Conservation (phyloP, 2,888 invertebrate genomes). For the Leptura quadrifasciata region DNA sequence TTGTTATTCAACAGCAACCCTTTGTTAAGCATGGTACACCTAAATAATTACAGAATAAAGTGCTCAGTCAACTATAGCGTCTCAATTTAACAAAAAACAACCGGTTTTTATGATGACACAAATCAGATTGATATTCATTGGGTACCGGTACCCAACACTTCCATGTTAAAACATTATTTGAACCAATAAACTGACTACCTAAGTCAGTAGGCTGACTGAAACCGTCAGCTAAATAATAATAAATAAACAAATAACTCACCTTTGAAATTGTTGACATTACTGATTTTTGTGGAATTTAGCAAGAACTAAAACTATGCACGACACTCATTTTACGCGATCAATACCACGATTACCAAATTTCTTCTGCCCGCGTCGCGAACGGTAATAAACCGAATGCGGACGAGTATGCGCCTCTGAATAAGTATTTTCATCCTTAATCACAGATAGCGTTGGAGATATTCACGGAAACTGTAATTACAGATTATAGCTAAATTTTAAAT, state of each 20-base stretch:
- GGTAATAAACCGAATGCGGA: conserved; percentile 33
- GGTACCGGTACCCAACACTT: conserved; percentile 8
- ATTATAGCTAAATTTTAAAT: conserved; percentile 8
- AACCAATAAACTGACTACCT: neutral
- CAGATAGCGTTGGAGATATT: conserved; percentile 14
- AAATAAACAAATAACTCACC: conserved; percentile 37
- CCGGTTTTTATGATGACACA: conserved; percentile 39
- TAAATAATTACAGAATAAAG: conserved; percentile 13
- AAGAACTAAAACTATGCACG: conserved; percentile 37
- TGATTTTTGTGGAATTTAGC: conserved; percentile 28
- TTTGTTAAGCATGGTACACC: neutral
- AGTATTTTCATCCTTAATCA: conserved; percentile 29
- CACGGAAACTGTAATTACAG: neutral
- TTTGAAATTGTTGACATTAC: conserved; percentile 35
- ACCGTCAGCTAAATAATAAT: neutral
- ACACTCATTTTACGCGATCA: conserved; percentile 50
- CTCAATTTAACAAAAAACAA: conserved; percentile 39
- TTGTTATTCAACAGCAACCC: neutral
- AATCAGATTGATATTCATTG: conserved; percentile 27
- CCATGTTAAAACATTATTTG: neutral
- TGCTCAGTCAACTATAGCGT: conserved; percentile 22
- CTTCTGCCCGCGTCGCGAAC: conserved; percentile 27
- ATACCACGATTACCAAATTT: conserved; percentile 44
- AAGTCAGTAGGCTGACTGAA: neutral
- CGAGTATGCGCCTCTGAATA: conserved; percentile 45